These are phyloP conservation scores for Todus mexicanus DNA, from an alignment of 2,797 vertebrate species.

Conservation along the genomic window DNA sequence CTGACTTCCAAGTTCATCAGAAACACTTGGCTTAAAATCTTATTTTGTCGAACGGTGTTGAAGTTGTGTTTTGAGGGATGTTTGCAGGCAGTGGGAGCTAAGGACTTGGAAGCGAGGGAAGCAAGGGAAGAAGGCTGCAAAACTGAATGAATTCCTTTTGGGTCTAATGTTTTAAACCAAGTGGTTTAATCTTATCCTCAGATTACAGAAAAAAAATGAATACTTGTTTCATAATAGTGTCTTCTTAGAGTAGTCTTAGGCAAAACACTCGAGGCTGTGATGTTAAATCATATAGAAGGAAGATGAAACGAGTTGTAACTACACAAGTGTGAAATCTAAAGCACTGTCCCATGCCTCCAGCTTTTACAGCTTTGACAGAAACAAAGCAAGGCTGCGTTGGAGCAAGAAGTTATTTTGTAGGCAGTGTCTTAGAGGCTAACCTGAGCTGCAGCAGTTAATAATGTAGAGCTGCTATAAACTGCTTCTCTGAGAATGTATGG, in stretches of 20 bases:
- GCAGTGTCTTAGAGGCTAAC: neutral
- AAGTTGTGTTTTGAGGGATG: neutral
- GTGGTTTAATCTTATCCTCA: neutral
- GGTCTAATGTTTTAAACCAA: neutral
- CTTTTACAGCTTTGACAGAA: neutral
- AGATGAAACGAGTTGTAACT: neutral
- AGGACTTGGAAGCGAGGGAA: neutral
- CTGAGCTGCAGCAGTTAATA: neutral
- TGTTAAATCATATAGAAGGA: neutral
- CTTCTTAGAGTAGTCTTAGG: neutral
- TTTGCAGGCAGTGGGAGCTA: neutral
- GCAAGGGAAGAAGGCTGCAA: neutral
- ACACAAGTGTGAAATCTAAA: neutral
- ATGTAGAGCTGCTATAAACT: neutral
- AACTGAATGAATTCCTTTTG: neutral
- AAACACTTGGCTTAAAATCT: conserved; percentile 28
- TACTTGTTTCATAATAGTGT: neutral
- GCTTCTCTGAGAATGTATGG: neutral
- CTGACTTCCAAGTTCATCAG: neutral
- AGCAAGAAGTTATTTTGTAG: neutral
- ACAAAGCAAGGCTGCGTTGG: neutral
- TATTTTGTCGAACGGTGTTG: neutral
- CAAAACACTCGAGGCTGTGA: neutral
- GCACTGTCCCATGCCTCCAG: neutral
- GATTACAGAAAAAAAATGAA: neutral